Evolutionary conservation across 2,797 vertebrate species (phyloP), one percentile per base, ranked within the genome.

Genomic region (Esox masquinongy): DNA sequence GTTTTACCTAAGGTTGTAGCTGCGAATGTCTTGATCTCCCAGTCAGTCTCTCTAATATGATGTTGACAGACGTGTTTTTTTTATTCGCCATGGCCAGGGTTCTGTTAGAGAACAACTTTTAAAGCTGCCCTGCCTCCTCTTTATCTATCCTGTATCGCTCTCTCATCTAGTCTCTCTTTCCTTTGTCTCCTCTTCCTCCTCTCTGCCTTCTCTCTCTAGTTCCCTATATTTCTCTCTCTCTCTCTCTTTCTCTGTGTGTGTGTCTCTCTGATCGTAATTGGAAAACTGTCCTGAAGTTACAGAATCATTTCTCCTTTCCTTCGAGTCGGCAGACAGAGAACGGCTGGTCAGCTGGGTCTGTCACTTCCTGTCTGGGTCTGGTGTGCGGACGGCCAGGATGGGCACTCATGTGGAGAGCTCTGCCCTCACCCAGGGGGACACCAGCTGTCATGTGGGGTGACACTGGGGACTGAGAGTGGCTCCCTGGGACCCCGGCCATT

Each of bases 361-460:
- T 82, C 74, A 78, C 67, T 31, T 31, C 29, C 29, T 31, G 74
- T 79, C 61, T 51, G 76, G 67, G 39, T 16, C 36, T 74, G 43
- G 63, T 26, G 67, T 73, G 72, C 68, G 67, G n/a, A 76, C 69
- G 70, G n/a, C 70, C 70, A 77, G 70, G 24, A 74, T 56, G 61
- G n/a, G 70, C 73, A 82, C 72, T 79, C 61, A 79, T 79, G 73
- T 72, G 67, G 12, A 74, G 74, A 74, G 70, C 64, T 76, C 71
- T 70, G 61, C 70, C 68, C 77, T 31, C 43, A 68, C 79, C 71
- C 31, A 68, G 68, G 76, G 74, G 75, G 76, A 73, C 75, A 80
- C 75, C 77, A 85, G 81, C 80, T 85, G 79, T 81, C 79, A 85
- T 59, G 63, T 72, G 50, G 31, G 63, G 77, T 51, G 39, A 51